These are phyloP conservation scores for Parasteatoda tepidariorum DNA, from an alignment of 1,140 invertebrate species.

Conservation along the genomic window DNA sequence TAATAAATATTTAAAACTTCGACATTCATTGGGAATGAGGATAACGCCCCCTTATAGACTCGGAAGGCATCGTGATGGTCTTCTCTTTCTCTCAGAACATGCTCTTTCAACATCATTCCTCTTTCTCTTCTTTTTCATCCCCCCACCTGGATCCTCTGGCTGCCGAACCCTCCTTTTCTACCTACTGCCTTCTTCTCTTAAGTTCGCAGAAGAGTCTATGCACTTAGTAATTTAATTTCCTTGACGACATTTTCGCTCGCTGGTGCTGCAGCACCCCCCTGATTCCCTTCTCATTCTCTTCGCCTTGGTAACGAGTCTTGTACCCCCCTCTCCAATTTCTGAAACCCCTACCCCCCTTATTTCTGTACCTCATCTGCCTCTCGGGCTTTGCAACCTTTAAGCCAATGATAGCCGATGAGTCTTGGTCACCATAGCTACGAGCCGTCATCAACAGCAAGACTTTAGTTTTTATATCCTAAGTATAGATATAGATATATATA, in stretches of 20 bases:
- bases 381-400: slow-evolving; percentile 56
- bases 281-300: slow-evolving; percentile 41
- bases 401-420: slow-evolving; percentile 58
- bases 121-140: not conserved
- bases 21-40: slow-evolving; percentile 5
- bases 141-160: not conserved
- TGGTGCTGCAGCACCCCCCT: not conserved
- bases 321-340: slow-evolving; percentile 15
- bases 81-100: slow-evolving; percentile 12
- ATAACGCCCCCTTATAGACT: slow-evolving; percentile 9
- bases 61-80: slow-evolving; percentile 46
- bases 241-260: slow-evolving; percentile 61
- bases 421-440: slow-evolving; percentile 38
- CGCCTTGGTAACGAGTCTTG: slow-evolving; percentile 55
- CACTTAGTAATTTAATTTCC: slow-evolving; percentile 61
- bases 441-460: slow-evolving; percentile 47
- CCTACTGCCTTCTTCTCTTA: slow-evolving; percentile 37
- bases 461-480: not conserved
- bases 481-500: not conserved
- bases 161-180: not conserved
- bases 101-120: slow-evolving; percentile 37
- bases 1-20: slow-evolving; percentile 21
- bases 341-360: slow-evolving; percentile 8
- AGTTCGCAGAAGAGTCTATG: slow-evolving; percentile 43
- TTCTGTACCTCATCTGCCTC: slow-evolving; percentile 25